These are phyloP conservation scores for Shinisaurus crocodilurus DNA, from an alignment of 2,113 vertebrate genomes.

Conservation along the genomic window DNA sequence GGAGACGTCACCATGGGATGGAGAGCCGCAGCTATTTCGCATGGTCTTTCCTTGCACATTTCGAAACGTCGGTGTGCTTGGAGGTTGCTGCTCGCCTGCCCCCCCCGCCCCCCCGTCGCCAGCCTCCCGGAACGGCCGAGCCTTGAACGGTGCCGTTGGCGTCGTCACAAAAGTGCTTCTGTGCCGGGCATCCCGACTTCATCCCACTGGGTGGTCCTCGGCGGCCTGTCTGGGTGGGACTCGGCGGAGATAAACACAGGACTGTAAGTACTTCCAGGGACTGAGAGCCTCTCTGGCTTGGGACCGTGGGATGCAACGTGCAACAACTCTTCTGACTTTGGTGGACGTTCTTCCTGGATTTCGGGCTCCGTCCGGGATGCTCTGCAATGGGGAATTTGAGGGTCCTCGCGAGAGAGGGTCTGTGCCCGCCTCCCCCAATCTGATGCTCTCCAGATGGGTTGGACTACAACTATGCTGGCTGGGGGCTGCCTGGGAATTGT, in stretches of 20 bases:
- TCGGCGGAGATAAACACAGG: not conserved
- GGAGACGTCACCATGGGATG: not conserved
- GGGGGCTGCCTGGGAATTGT: no score
- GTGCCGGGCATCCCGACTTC: not conserved
- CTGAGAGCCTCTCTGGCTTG: not conserved
- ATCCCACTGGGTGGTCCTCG: slow-evolving; percentile 18
- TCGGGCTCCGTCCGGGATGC: not conserved
- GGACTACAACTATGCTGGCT: no score
- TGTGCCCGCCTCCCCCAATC: no score
- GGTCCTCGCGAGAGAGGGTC: not conserved
- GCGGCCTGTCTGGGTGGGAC: not conserved
- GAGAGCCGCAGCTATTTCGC: not conserved
- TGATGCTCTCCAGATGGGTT: no score
- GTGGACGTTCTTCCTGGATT: not conserved
- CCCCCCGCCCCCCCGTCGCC: no score
- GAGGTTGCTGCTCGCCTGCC: not conserved
- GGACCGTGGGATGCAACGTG: not conserved
- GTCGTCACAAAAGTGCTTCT: not conserved
- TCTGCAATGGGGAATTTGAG: not conserved
- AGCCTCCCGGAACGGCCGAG: not conserved
- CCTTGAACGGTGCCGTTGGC: not conserved
- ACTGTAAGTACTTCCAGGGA: not conserved
- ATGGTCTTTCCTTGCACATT: not conserved
- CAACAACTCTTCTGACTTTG: fast-evolving
- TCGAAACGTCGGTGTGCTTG: not conserved